Base-by-base conservation (phyloP, 1,140 invertebrate species). In the Pectinophora gossypiella region DNA sequence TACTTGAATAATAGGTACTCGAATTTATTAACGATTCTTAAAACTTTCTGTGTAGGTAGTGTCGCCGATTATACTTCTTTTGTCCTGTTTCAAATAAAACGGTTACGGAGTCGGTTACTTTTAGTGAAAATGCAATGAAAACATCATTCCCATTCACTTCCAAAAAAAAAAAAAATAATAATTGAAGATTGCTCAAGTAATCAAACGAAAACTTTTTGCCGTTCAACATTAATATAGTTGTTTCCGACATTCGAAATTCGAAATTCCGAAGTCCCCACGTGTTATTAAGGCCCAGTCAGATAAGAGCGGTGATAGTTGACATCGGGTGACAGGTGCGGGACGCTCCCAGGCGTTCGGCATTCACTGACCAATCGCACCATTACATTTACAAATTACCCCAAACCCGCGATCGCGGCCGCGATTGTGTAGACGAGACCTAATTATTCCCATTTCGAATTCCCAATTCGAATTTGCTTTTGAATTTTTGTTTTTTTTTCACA, bases 321-420 rank as follows among this genome's bases (percentile, higher is more conserved):
- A 67, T 55, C 63, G 61, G 65, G 59, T 69, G 75, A 81, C 77
- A 81, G 77, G 68, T 81, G 75, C 54, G 32, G 51, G 10, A 19
- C 32, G 68, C 65, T 81, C 77, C 73, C 77, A 81, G 71, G 66
- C 27, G 70, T 62, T 68, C 59, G 63, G 22, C 57, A 32, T n/a
- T n/a, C n/a, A n/a, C 27, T 66, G 67, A 70, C 69, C 72, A 70
- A 68, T 70, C 62, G 60, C 61, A 35, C 51, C 66, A 72, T 71
- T 70, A 69, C 62, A 62, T 60, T 68, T 72, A 81, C 77, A 74
- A 76, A 77, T 77, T 74, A 70, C 68, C 61, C 45, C 44, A n/a
- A n/a, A n/a, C n/a, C n/a, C 27, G 27, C 61, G 64, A 70, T 72
- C 54, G 56, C 43, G 59, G 55, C 50, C 51, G 52, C 40, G 62